Evolutionary conservation across 2,113 vertebrate genomes (phyloP), one percentile per base, ranked within the genome.

Genomic region (Chauna torquata): DNA sequence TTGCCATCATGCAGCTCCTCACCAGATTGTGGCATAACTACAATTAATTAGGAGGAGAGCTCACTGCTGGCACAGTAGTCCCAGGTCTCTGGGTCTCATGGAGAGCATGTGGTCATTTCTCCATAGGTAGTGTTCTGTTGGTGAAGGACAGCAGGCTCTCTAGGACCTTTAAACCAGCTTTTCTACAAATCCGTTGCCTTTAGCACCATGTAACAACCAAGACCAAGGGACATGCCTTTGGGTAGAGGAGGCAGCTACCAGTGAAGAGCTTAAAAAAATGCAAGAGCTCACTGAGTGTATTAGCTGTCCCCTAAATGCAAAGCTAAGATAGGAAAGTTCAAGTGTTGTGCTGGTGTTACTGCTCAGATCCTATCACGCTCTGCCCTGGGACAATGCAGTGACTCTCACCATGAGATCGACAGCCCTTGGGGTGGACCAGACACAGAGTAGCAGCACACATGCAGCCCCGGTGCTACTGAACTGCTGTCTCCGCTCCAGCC

Each of bases 1-100:
- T 74, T 91, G 59, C 93, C 86, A 88, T 89, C 71, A 71, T 44
- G 47, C 81, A 79, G 76, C 76, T 89, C 84, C 82, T 82, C 68
- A 93, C 76, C 96, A 96, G 88, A 95, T 91, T 97, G 96, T 84
- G 75, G 49, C 6, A 54, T 3, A 84, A 69, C 76, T 91, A 66
- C 83, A 82, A 88, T 90, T 97, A 97, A 97, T 96, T 94, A 96
- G 92, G 71, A 86, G 84, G 80, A 90, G 66, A 82, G 34, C 75
- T 90, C 2, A 2, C 40, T 94, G 75, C 89, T 92, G 90, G 90
- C 84, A 58, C 16, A 32, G 82, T n/a, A 1, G 1, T 16, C 52
- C 32, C 68, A 70, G 71, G 81, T 58, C 88, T 84, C n/a, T 47
- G 12, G 14, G 57, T 65, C 84, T 94, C 86, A 87, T 14, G 17